Conservation (phyloP, 2,797 vertebrate species). For the Galagoides demidoff region DNA sequence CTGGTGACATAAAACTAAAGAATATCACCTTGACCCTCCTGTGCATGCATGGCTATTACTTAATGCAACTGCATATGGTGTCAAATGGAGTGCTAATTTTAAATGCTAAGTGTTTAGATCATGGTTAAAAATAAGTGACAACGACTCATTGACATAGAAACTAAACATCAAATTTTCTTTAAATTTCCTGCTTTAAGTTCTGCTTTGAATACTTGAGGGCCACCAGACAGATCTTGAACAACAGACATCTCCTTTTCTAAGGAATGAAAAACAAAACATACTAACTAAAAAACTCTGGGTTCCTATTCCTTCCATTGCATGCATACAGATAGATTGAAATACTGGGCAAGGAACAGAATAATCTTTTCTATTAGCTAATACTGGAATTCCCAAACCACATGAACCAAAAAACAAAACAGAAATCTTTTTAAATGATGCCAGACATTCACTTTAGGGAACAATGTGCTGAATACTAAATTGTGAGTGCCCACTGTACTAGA, state of each 20-base stretch:
- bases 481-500: slow-evolving; percentile 7
- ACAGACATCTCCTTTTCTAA: slow-evolving; percentile 49
- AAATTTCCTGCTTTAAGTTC: slow-evolving; percentile 51
- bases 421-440: slow-evolving; percentile 67
- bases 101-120: slow-evolving; percentile 45
- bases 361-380: slow-evolving; percentile 47
- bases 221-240: slow-evolving; percentile 34
- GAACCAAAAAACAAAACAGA: slow-evolving; percentile 65
- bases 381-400: not conserved
- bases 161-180: slow-evolving; percentile 61
- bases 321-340: slow-evolving; percentile 41
- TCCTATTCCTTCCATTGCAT: not conserved
- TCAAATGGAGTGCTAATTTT: slow-evolving; percentile 39
- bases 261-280: not conserved
- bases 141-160: slow-evolving; percentile 44
- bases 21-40: not conserved
- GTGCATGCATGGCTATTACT: slow-evolving; percentile 1
- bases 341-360: slow-evolving; percentile 36
- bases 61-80: not conserved
- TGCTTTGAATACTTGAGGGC: slow-evolving; percentile 60
- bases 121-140: slow-evolving; percentile 49
- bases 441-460: slow-evolving; percentile 35
- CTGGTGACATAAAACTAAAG: not conserved
- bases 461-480: not conserved
- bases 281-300: not conserved